Percentiles rank a stretch among this genome's conserved stretches.
Conservation (phyloP, 2,888 invertebrate species). For the Athetis lepigone region DNA sequence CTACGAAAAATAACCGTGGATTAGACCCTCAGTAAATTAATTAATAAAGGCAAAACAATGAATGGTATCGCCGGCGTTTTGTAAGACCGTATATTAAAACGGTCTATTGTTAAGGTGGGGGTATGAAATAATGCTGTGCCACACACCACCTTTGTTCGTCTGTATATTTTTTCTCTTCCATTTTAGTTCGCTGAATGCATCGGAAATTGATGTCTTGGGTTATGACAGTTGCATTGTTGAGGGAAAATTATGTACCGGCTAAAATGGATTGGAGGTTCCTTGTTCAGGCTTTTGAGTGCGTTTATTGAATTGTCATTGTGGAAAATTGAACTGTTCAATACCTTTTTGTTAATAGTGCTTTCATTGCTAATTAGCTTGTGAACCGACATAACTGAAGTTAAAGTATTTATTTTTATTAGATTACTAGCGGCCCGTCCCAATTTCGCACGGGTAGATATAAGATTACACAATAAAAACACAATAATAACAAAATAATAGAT, state of each 20-base stretch:
- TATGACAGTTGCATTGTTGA: conserved; percentile 56
- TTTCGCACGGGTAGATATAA: too few relatives aligned
- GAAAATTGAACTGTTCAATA: neutral
- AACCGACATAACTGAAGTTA: too few relatives aligned
- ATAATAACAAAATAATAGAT: too few relatives aligned
- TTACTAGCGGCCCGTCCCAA: too few relatives aligned
- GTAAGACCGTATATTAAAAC: conserved; percentile 71
- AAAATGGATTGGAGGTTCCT: conserved; percentile 10
- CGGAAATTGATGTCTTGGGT: conserved; percentile 61
- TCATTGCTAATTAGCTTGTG: too few relatives aligned
- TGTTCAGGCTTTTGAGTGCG: too few relatives aligned
- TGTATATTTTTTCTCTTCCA: conserved; percentile 57
- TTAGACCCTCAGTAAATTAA: conserved; percentile 73
- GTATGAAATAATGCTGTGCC: conserved; percentile 69
- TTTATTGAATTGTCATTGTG: too few relatives aligned
- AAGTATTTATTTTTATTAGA: too few relatives aligned
- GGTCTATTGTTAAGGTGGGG: conserved; percentile 63
- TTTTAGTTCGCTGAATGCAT: conserved; percentile 62
- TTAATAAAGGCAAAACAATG: conserved; percentile 74
- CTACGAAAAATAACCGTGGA: conserved; percentile 67
- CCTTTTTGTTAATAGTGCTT: too few relatives aligned
- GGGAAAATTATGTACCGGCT: conserved; percentile 30
- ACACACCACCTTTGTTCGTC: conserved; percentile 55
- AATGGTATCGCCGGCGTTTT: conserved; percentile 62
- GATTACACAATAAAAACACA: too few relatives aligned